Percentiles rank a stretch among this genome's conserved stretches.
These are phyloP conservation scores for Scaptomyza reducta DNA, from an alignment of 2,888 invertebrate genomes.

Conservation along the genomic window DNA sequence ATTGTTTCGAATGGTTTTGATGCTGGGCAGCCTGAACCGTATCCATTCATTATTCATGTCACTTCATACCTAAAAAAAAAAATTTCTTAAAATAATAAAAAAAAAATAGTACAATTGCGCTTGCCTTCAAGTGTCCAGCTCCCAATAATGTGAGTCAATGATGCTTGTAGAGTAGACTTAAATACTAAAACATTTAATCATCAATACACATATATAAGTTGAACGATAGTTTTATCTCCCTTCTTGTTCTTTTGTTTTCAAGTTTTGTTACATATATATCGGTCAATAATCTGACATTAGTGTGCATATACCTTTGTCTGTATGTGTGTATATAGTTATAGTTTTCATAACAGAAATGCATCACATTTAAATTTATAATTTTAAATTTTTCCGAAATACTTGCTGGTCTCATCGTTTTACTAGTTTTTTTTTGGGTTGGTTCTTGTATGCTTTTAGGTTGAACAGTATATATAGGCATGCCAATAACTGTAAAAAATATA, in stretches of 20 bases:
- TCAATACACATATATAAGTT: slow-evolving; percentile 38
- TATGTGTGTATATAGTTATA: slow-evolving; percentile 13
- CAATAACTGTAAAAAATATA: slow-evolving; percentile 4
- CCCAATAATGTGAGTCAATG: slow-evolving; percentile 13
- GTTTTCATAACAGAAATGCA: slow-evolving; percentile 58
- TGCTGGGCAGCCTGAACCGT: slow-evolving; percentile 29
- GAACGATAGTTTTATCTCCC: background rate
- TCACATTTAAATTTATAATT: slow-evolving; percentile 51
- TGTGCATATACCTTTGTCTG: background rate
- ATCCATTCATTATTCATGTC: slow-evolving; percentile 58
- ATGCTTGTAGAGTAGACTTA: slow-evolving; percentile 25
- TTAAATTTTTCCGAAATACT: slow-evolving; percentile 23
- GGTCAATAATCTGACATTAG: no score
- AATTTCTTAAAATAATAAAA: background rate
- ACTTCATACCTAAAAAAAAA: background rate
- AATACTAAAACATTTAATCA: slow-evolving; percentile 33
- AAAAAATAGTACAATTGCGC: background rate
- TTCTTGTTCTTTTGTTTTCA: no score
- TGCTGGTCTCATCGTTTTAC: slow-evolving; percentile 9
- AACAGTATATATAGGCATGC: slow-evolving; percentile 15
- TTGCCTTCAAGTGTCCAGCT: slow-evolving; percentile 34
- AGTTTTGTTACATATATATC: no score
- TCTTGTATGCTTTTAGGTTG: slow-evolving; percentile 4
- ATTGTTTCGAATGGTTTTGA: slow-evolving; percentile 32
- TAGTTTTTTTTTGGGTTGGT: background rate